Evolutionary conservation across 2,113 vertebrate species (phyloP), one percentile per base, ranked within the genome.

Genomic region (Meles meles): DNA sequence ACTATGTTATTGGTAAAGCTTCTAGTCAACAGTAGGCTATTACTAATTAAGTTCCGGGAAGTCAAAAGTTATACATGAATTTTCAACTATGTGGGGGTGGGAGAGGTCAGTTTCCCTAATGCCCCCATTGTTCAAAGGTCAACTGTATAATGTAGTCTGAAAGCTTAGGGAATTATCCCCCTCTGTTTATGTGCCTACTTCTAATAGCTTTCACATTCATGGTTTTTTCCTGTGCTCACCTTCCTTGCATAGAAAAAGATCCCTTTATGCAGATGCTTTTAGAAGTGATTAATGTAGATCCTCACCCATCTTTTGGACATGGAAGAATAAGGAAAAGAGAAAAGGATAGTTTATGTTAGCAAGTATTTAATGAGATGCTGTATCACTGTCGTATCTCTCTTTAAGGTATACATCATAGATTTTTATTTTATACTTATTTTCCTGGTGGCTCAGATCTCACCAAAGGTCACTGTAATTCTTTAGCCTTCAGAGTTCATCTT

Each of bases 391-490:
- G 10, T 49, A 42, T 90, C 61, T 86, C 42, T 90, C n/a, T 34
- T 55, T 49, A 31, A 92, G 27, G 20, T 55, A 79, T 44, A 76
- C 12, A 67, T 47, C 21, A 82, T 42, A 82, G 17, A 55, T 79
- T 96, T 88, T 88, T 44, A 95, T 65, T 83, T 88, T 79, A 29
- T 23, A 88, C 39, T 83, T 71, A 91, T 91, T 95, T 90, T 95
- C 42, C 20, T 52, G 6, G 57, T 86, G n/a, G n/a, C 31, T 91
- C 34, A 88, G 69, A 57, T 63, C 25, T 89, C 72, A 82, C 57
- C 65, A 69, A 96, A 52, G 67, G 55, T 72, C 81, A 90, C n/a
- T 90, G 93, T 84, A 89, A 84, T 63, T 86, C 37, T 90, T 90
- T 57, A 95, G 63, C 31, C 74, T 86, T 86, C 80, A 90, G 47